Evolutionary conservation across 2,113 vertebrate species (phyloP).

Genomic region (Ginglymostoma cirratum): DNA sequence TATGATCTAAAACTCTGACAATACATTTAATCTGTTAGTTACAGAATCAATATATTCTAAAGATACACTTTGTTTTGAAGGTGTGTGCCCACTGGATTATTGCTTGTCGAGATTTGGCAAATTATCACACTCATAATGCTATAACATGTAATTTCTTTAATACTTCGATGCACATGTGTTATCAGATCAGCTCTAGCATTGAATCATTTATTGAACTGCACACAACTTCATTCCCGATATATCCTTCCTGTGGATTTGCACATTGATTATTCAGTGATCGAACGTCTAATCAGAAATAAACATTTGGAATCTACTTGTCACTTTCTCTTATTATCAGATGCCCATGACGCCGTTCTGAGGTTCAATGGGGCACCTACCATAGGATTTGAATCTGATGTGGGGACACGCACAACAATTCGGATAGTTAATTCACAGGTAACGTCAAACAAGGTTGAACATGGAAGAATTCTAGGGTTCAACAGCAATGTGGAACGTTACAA

Average conservation of each 20-base stretch:
- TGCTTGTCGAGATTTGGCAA: background rate
- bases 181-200: background rate
- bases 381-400: conserved; percentile 62
- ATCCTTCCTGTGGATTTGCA: conserved; percentile 21
- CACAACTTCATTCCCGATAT: background rate
- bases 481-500: background rate
- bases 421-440: conserved; percentile 70
- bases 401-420: conserved; percentile 65
- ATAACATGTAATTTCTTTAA: background rate
- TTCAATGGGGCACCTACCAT: conserved; percentile 63
- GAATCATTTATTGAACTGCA: background rate
- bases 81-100: background rate
- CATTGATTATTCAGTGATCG: background rate
- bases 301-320: conserved; percentile 25
- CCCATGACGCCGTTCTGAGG: conserved; percentile 62
- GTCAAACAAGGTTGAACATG: background rate
- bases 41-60: background rate
- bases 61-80: background rate
- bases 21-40: background rate
- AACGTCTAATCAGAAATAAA: conserved; percentile 16
- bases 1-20: background rate
- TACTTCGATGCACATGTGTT: background rate
- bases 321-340: conserved; percentile 54
- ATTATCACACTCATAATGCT: background rate
- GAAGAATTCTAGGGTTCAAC: background rate